These are phyloP conservation scores for Schizopygopsis malacanthus DNA, from an alignment of 2,797 vertebrate species.

Conservation along the genomic window DNA sequence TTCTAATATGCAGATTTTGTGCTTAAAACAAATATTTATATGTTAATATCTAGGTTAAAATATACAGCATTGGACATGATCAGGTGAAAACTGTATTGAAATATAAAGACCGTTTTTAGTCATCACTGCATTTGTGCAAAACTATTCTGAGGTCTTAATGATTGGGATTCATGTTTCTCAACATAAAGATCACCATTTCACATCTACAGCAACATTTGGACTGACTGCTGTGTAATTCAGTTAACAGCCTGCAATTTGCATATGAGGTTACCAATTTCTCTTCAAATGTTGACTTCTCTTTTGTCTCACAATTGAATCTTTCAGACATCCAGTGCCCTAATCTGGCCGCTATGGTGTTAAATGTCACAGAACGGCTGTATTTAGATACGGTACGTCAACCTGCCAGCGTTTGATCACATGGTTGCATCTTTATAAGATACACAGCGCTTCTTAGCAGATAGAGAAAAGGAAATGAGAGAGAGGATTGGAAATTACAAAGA, in stretches of 20 bases:
- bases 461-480: constrained; percentile 34
- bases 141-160: constrained; percentile 58
- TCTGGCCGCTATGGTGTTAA: constrained; percentile 48
- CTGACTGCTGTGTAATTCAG: constrained; percentile 62
- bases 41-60: not conserved
- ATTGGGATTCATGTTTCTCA: constrained; percentile 48
- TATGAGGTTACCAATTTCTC: constrained; percentile 57
- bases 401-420: constrained; percentile 10
- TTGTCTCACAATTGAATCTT: constrained; percentile 62
- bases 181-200: constrained; percentile 51
- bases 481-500: constrained; percentile 19
- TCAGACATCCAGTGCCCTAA: constrained; percentile 51
- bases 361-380: constrained; percentile 27
- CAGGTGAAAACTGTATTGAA: not conserved
- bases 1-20: not conserved
- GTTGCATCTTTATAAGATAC: constrained; percentile 3
- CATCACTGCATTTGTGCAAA: constrained; percentile 8
- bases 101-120: not conserved
- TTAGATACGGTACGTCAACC: constrained; percentile 22
- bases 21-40: not conserved
- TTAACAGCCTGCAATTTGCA: constrained; percentile 64
- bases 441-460: constrained; percentile 24
- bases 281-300: constrained; percentile 50
- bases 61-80: not conserved
- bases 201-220: constrained; percentile 27